Percentiles rank a stretch among this genome's conserved stretches.
phyloP scores from a whole-genome alignment of 2,888 invertebrate species.

The Opisthograptis luteolata region DNA sequence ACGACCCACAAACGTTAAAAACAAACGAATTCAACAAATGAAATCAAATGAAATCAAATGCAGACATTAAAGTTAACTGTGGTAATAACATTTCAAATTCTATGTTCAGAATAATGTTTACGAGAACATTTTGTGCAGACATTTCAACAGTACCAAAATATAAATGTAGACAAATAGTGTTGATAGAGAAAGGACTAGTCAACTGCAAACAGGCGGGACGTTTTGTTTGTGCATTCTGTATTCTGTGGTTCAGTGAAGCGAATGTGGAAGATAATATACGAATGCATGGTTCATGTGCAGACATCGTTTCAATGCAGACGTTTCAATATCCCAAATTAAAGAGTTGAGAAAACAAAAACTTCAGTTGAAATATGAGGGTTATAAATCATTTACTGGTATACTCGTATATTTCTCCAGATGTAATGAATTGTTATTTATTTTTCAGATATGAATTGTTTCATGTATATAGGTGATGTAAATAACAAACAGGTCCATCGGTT shows the following conservation, averaged over 20 bases:
- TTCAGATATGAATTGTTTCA: no score
- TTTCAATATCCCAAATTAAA: constrained; percentile 1
- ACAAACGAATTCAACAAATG: constrained; percentile 25
- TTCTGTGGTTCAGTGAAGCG: constrained; percentile 37
- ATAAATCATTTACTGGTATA: neutral
- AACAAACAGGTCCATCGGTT: no score
- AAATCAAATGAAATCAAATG: constrained; percentile 28
- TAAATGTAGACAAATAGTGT: constrained; percentile 31
- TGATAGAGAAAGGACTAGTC: constrained; percentile 33
- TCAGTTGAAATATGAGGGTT: constrained; percentile 4
- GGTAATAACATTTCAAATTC: constrained; percentile 28
- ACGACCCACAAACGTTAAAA: constrained; percentile 13
- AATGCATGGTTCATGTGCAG: constrained; percentile 30
- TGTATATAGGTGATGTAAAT: no score
- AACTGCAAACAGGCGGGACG: constrained; percentile 30
- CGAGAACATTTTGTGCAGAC: constrained; percentile 15
- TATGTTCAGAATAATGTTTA: constrained; percentile 24
- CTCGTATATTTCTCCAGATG: no score
- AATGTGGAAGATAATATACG: constrained; percentile 33
- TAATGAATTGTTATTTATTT: neutral
- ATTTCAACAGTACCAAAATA: constrained; percentile 28
- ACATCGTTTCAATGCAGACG: constrained; percentile 17
- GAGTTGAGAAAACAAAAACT: constrained; percentile 1
- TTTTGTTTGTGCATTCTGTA: constrained; percentile 30
- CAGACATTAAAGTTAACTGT: constrained; percentile 26